Evolutionary conservation across 1,140 invertebrate species (phyloP), one percentile per base, ranked within the genome.

Genomic region (Leguminivora glycinivorella): DNA sequence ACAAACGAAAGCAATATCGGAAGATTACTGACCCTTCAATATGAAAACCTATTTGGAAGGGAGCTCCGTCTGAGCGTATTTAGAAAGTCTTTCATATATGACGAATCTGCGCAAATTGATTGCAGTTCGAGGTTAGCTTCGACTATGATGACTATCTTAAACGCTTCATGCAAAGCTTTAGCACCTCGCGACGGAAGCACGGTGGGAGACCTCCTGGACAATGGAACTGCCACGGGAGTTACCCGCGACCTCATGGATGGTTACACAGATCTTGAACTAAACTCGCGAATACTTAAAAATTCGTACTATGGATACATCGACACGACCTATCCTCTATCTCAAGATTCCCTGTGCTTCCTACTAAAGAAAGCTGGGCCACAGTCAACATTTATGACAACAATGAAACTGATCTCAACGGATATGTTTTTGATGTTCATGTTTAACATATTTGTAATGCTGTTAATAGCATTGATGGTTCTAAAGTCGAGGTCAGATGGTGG

Each of bases 271-370:
- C 58, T 92, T 24, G 88, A 89, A 77, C 72, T 92, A 6, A 89
- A 76, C 69, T 88, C 89, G 17, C 71, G 89, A 72, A 91, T 91
- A 63, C 78, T 91, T 12, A 88, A 87, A 70, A 87, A 78, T 19
- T 81, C 81, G 5, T 90, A 87, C 67, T 89, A 87, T 31, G 89
- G 87, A 9, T 91, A 90, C 43, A 89, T 92, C 26, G 90, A 92
- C 43, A 89, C 87, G 3, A 91, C 87, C 0, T 90, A 89, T 63
- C 89, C 89, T 24, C 74, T 90, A 0, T 43, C 69, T 4, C 82
- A 89, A 75, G 87, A 92, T 67, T 78, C 84, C 70, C 47, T 92
- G 14, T 91, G 89, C 74, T 91, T 91, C 68, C 56, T 92, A 14
- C 76, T 87, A n/a, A 83, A 82, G 70, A 91, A 89, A 70, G 81